Evolutionary conservation across 2,797 vertebrate species (phyloP), one percentile per base, ranked within the genome.

Genomic region (Chiroxiphia lanceolata): DNA sequence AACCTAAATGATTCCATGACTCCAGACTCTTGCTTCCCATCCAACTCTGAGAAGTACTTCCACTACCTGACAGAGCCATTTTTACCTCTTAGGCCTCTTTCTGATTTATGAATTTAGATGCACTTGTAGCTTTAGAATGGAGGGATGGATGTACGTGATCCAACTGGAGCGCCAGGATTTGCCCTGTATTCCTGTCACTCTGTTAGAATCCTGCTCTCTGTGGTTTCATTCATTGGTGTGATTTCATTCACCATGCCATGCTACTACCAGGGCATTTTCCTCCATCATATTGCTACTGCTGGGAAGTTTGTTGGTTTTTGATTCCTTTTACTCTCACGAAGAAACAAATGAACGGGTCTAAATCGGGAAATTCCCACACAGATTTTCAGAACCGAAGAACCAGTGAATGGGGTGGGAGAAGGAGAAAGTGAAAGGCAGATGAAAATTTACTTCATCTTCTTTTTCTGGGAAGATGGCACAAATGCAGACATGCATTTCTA

Each of bases 391-490:
- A 75, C 9, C 1, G 4, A 80, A 40, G 34, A 42, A 20, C 11
- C 13, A 71, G 8, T 29, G 36, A 60, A 33, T 20, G 26, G 34
- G 17, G 11, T 31, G 16, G 23, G 34, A 91, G 40, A 77, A 45
- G 12, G 13, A 33, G 25, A 92, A 93, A 13, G 34, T 0, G 0
- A 78, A 89, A 89, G 48, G 33, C 34, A 56, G 65, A 65, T 33
- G 19, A 83, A 64, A 87, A 44, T 74, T 60, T 53, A 56, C 75
- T 89, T 96, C 1, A 38, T 69, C 44, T 68, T 92, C 31, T 76
- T 90, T 91, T 79, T 83, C 59, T 90, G 89, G 68, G 70, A 90
- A 80, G 84, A 89, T 77, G 92, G 44, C 95, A 42, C 6, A 5
- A 90, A 88, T 26, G 10, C 1, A 21, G 80, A 78, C 38, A 18